Evolutionary conservation across 92 coral and sea anemone genomes (phyloP), one percentile per base, ranked within the genome.

Genomic region (Epizoanthus ramosus): DNA sequence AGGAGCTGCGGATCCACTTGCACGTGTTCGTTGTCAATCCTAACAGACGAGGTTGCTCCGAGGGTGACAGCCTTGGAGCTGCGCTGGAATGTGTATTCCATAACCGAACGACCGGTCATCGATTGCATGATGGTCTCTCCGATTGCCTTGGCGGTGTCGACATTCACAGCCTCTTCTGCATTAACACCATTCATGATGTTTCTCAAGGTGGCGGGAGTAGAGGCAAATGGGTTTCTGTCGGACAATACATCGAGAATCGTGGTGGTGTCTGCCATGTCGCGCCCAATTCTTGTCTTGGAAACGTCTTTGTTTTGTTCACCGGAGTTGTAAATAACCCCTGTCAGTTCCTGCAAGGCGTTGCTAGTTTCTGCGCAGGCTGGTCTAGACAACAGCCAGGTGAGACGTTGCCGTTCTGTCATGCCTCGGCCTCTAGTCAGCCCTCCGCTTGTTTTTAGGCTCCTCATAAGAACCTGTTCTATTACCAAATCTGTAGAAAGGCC

Each of bases 381-480:
- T 39, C 19, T 80, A 0, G 85, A 70, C 72, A 86, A 18, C 50
- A 86, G 45, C 89, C 89, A 86, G 22, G 64, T 63, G 24, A 80
- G 74, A 16, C 89, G 74, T 31, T 86, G 89, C 33, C n/a, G 41
- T 23, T 80, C 89, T 9, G 80, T 69, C 64, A 86, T 72, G 12
- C 89, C 89, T 16, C 71, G 79, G 1, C 88, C 88, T 76, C 84
- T 63, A 4, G 86, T 83, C 59, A 71, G 70, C 28, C 81, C 87
- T n/a, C 87, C 87, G 47, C 70, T 83, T 45, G 88, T 85, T 54
- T 86, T 90, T 1, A 86, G 47, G 60, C 90, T 86, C 5, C 90
- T 72, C 90, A 86, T 87, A 3, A 73, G 65, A 18, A 85, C 92
- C 71, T 92, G 94, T 66, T 91, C 91, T 18, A 91, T 91, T n/a